phyloP scores from a whole-genome alignment of 2,888 invertebrate genomes.

The Agonopterix heracliana region DNA sequence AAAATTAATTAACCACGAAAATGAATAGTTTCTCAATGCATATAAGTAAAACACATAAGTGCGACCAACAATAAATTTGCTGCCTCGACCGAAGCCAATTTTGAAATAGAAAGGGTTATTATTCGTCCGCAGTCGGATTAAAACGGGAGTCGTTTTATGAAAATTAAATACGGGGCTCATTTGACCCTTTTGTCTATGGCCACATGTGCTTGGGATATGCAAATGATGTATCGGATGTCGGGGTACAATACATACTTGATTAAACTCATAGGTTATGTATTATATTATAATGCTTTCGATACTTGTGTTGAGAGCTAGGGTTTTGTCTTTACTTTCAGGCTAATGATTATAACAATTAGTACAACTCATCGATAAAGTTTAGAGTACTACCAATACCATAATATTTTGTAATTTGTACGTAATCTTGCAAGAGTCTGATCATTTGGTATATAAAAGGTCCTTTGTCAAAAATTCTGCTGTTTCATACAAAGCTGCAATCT shows the following conservation, averaged over 20 bases:
- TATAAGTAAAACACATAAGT: conserved; percentile 2
- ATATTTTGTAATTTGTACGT: too few species aligned
- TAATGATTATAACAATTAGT: too few species aligned
- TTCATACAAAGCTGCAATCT: too few species aligned
- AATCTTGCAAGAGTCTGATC: too few species aligned
- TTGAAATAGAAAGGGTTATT: conserved; percentile 65
- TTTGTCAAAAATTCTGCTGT: too few species aligned
- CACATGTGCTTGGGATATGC: conserved; percentile 72
- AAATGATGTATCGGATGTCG: conserved; percentile 67
- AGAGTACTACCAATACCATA: too few species aligned
- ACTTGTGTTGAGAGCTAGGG: conserved; percentile 3
- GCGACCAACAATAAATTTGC: conserved; percentile 37
- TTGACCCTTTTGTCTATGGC: conserved; percentile 66
- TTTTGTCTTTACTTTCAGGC: too few species aligned
- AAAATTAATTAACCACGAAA: conserved; percentile 7
- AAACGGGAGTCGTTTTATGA: conserved; percentile 68
- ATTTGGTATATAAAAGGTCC: too few species aligned
- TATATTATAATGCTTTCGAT: conserved; percentile 16
- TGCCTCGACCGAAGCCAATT: conserved; percentile 51
- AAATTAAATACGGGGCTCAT: conserved; percentile 70
- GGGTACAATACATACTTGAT: conserved; percentile 48
- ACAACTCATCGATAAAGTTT: too few species aligned
- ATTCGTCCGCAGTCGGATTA: conserved; percentile 66
- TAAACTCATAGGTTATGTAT: conserved; percentile 30
- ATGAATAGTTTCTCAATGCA: conserved; percentile 6